Base-by-base conservation (phyloP, 1,140 invertebrate species). In the Fopius arisanus region DNA sequence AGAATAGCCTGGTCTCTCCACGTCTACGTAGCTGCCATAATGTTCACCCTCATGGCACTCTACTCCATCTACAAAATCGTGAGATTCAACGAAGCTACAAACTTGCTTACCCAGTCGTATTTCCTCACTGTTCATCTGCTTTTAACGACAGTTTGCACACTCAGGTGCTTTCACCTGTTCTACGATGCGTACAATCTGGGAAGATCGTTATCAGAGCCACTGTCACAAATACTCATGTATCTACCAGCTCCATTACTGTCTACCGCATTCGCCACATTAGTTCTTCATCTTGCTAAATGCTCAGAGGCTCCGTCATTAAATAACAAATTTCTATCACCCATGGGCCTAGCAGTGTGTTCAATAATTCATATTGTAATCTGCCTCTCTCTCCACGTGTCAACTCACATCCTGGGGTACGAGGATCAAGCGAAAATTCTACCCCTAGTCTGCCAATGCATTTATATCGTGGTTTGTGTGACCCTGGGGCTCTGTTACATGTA, bases 151-250 rank as follows among this genome's bases (percentile, higher is more conserved):
- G 92, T 96, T 9, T 96, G 96, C 77, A 90, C 93, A 4, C 87
- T 95, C 75, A 89, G 96, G 59, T 94, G 95, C 78, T 93, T 96
- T 78, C 96, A 96, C 81, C 90, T 97, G 65, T 94, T 96, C 77
- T 94, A 96, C 79, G 96, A 97, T 87, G 93, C 95, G 0, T 97
- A 97, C 81, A 97, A 97, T 80, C 91, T 94, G 6, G 92, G 93
- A 71, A 90, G 91, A 43, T 94, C 92, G 0, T 90, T 96, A 77
- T 93, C 94, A 33, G 90, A 92, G n/a, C 92, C 94, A 40, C 83
- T 96, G 10, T 94, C 95, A 29, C 92, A 94, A 73, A 91, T 97
- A n/a, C 83, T 97, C 2, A 91, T 96, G 70, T 93, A 96, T 79
- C 90, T 96, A 26, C 94, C 94, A 0, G 92, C 94, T 21, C 96